These are phyloP conservation scores for Polydrusus tereticollis DNA, from an alignment of 2,888 invertebrate genomes.

Conservation along the genomic window DNA sequence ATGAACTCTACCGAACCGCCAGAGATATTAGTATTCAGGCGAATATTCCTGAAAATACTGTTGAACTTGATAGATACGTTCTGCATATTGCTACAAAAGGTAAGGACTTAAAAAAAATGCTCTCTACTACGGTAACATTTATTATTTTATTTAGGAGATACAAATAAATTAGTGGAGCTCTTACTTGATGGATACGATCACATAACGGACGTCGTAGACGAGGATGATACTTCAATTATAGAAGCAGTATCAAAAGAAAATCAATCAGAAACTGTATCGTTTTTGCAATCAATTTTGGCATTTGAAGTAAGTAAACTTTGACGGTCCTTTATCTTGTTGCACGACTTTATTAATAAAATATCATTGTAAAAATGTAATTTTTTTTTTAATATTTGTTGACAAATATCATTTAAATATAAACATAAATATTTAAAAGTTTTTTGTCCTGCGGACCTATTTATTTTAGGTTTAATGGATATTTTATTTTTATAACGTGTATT, in stretches of 20 bases:
- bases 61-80: slow-evolving; percentile 85
- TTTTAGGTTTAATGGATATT: too few relatives aligned
- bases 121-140: neutral
- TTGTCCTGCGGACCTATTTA: too few relatives aligned
- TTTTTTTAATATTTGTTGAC: too few relatives aligned
- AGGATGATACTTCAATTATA: slow-evolving; percentile 76
- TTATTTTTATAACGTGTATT: too few relatives aligned
- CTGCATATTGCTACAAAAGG: slow-evolving; percentile 84
- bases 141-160: slow-evolving; percentile 69
- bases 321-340: too few relatives aligned
- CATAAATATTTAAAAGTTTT: too few relatives aligned
- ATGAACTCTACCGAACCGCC: slow-evolving; percentile 89
- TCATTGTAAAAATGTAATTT: too few relatives aligned
- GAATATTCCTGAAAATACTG: slow-evolving; percentile 82
- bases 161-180: slow-evolving; percentile 76
- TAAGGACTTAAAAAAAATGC: too few relatives aligned
- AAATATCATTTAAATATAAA: too few relatives aligned
- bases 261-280: slow-evolving; percentile 76
- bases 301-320: slow-evolving; percentile 82
- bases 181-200: slow-evolving; percentile 90
- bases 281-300: slow-evolving; percentile 79
- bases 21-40: slow-evolving; percentile 88
- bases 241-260: slow-evolving; percentile 79
- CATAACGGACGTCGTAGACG: slow-evolving; percentile 83
- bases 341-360: too few relatives aligned